A percentile compares a stretch with the other conserved stretches of the same genome.
phyloP scores from a whole-genome alignment of 2,888 invertebrate species.

The Periphyllus acericola region DNA sequence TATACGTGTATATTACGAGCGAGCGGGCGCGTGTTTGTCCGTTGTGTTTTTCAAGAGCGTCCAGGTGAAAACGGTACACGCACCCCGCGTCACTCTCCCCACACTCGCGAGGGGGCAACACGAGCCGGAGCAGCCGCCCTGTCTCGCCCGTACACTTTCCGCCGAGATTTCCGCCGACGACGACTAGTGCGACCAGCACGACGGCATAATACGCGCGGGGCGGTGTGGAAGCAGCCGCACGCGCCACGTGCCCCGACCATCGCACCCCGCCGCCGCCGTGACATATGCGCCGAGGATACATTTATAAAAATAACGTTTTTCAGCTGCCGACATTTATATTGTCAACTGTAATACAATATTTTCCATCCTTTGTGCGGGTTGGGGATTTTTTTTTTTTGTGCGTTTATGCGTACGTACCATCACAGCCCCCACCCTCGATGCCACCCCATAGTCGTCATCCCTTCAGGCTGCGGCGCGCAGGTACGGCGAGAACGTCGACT shows the following conservation, averaged over 20 bases:
- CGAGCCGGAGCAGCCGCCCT: background rate
- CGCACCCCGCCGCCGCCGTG: conserved; percentile 35
- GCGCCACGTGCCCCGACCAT: conserved; percentile 36
- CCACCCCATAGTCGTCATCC: background rate
- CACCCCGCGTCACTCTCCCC: background rate
- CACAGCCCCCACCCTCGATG: background rate
- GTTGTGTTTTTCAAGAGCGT: conserved; percentile 60
- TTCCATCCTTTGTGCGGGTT: conserved; percentile 43
- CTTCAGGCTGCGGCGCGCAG: background rate
- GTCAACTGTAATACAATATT: conserved; percentile 62
- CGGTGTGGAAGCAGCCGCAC: background rate
- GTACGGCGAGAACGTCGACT: background rate
- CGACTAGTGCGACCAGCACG: background rate
- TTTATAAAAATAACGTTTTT: conserved; percentile 61
- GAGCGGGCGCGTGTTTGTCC: background rate
- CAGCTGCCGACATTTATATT: conserved; percentile 52
- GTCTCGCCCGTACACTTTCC: background rate
- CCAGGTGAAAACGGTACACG: conserved; percentile 55
- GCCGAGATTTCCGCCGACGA: conserved; percentile 50
- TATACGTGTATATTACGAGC: background rate
- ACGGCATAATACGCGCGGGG: background rate
- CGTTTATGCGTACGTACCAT: background rate
- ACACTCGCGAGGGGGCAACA: background rate
- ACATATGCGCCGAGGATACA: conserved; percentile 56
- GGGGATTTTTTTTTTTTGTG: conserved; percentile 6